Conservation (phyloP, 2,888 invertebrate genomes). For the Punctoribates punctum region DNA sequence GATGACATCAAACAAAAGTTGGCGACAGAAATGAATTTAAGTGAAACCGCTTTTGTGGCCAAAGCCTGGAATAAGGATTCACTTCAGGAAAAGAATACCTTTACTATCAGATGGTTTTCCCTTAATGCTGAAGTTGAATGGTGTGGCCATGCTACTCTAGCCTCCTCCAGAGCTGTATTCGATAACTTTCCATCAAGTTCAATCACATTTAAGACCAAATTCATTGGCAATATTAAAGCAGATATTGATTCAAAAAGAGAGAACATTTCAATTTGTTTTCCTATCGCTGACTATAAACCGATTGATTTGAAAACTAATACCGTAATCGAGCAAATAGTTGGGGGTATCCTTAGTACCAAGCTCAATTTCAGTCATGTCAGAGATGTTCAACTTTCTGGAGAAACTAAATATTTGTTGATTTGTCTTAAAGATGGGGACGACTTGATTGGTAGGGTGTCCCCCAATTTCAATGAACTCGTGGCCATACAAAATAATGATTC, state of each 20-base stretch:
- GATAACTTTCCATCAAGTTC: background rate
- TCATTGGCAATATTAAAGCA: conserved; percentile 26
- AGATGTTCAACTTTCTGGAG: conserved; percentile 48
- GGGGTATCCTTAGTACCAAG: background rate
- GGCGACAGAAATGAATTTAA: conserved; percentile 59
- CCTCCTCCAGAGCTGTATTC: conserved; percentile 57
- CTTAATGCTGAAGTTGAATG: conserved; percentile 58
- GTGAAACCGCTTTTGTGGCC: conserved; percentile 58
- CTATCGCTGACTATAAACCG: conserved; percentile 51
- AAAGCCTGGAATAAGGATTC: conserved; percentile 40
- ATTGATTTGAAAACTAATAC: conserved; percentile 44
- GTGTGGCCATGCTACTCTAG: conserved; percentile 60
- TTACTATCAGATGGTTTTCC: conserved; percentile 58
- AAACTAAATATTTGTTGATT: conserved; percentile 50
- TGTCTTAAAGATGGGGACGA: conserved; percentile 48
- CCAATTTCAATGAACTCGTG: conserved; percentile 43
- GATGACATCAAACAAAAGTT: conserved; percentile 56
- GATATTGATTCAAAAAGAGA: conserved; percentile 43
- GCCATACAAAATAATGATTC: too few species aligned
- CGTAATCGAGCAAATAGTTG: conserved; percentile 43
- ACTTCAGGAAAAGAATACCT: conserved; percentile 24
- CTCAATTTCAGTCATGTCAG: conserved; percentile 46
- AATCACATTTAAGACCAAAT: conserved; percentile 14
- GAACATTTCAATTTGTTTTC: conserved; percentile 53
- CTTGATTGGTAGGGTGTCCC: conserved; percentile 44